Percentiles rank a stretch among this genome's conserved stretches.
Evolutionary conservation across 1,140 invertebrate species (phyloP).

Genomic region (Bradynema listronoti): DNA sequence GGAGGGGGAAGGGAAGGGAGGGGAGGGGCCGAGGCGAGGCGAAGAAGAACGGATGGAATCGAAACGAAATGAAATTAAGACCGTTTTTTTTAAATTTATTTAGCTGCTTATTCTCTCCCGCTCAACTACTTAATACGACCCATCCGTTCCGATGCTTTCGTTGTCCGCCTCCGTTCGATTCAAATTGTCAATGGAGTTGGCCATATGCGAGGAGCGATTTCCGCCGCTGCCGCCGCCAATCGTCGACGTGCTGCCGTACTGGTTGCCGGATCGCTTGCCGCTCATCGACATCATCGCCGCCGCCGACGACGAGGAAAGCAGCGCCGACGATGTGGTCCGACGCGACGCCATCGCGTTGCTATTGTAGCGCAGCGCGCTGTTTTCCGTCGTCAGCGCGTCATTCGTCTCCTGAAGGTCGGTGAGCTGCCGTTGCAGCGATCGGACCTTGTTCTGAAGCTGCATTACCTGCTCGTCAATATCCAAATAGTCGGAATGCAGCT

Average conservation of each 20-base stretch:
- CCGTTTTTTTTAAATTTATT: too few relatives aligned
- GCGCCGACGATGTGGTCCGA: constrained; percentile 19
- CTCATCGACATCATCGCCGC: too few relatives aligned
- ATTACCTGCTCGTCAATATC: constrained; percentile 53
- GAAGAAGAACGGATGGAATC: too few relatives aligned
- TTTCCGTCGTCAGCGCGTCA: constrained; percentile 21
- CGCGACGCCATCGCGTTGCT: constrained; percentile 16
- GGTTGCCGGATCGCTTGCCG: not conserved
- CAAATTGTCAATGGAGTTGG: constrained; percentile 11
- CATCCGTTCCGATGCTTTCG: constrained; percentile 18
- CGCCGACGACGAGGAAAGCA: too few relatives aligned
- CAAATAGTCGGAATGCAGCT: constrained; percentile 49
- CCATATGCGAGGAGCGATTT: not conserved
- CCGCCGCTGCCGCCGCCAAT: too few relatives aligned
- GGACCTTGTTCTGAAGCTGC: constrained; percentile 36
- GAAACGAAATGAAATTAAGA: too few relatives aligned
- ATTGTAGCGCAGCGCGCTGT: constrained; percentile 20
- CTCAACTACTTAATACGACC: constrained; percentile 59
- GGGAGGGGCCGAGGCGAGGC: too few relatives aligned
- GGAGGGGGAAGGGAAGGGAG: too few relatives aligned
- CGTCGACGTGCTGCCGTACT: constrained; percentile 8
- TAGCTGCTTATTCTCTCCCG: too few relatives aligned
- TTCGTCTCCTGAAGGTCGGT: constrained; percentile 16
- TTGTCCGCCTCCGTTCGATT: constrained; percentile 14
- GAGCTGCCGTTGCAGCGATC: constrained; percentile 47